Evolutionary conservation across 1,140 invertebrate genomes (phyloP), one percentile per base, ranked within the genome.

Genomic region (Aphaenogaster rudis): DNA sequence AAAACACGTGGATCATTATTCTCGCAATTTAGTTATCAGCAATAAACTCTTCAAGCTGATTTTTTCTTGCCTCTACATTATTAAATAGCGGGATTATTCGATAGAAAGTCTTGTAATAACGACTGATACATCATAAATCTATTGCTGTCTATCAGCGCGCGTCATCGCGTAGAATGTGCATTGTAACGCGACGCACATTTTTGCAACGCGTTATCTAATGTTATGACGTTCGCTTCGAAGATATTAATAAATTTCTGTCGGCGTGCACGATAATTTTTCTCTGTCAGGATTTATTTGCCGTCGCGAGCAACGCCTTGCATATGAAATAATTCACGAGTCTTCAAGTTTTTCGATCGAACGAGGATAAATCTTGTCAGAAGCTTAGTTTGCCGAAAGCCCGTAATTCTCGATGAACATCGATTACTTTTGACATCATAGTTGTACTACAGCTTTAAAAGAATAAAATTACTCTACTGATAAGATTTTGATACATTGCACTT

Each of bases 191-290:
- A 48, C 57, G 21, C 21, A 42, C 76, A 21, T 63, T 78, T 48
- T 63, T 79, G 17, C 52, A n/a, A 67, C n/a, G 63, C 11, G 11
- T 67, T 80, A 80, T 59, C 52, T 57, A 71, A 81, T 42, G 48
- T 81, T 81, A 36, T 71, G 79, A 57, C 39, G 50, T 71, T 57
- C n/a, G 21, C 42, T 33, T 79, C 45, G 28, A 66, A 50, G 33
- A 78, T 78, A 64, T 78, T 78, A 78, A 78, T 50, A 79, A 66
- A 21, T 66, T 79, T 79, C 17, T 66, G 42, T 50, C 13, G 28
- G 9, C 33, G 11, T 48, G 7, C 11, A 66, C 15, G 21, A 78
- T 33, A 79, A 63, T 7, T 9, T 78, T 78, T 64, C 11, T 45
- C 17, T 36, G 42, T 48, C 42, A 6, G 59, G 11, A 33, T 48